Evolutionary conservation across 1,140 invertebrate genomes (phyloP), one percentile per base, ranked within the genome.

Genomic region (Drosophila arawakana): DNA sequence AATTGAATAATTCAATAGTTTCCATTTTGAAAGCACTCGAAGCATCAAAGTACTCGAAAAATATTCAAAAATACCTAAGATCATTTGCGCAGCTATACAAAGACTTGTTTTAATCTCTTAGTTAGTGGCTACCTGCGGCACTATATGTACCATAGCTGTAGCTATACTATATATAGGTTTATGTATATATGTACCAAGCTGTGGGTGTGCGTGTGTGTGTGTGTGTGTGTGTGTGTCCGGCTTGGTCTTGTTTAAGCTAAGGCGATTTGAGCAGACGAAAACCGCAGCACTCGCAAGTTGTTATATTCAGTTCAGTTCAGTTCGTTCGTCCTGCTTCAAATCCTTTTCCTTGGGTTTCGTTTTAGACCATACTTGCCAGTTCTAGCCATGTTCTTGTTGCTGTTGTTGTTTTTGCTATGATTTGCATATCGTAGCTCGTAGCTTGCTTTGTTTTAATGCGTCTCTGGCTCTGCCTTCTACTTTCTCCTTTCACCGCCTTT

Each of bases 371-470:
- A 61, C 47, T 54, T 25, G 30, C 30, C 44, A 47, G 49, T 46
- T 49, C 21, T 44, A 18, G 75, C 46, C 59, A 61, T 58, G 49
- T 68, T 68, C 65, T 30, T 57, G 41, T 60, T 60, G 30, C 44
- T 21, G 58, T 35, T 37, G 49, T 47, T 60, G 71, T 37, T 69
- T 73, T 83, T 89, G 80, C 84, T 89, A 89, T 89, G 80, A 89
- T 88, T 89, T 88, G 83, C 83, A 88, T 88, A 89, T 88, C 86
- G 73, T 68, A 81, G 82, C 58, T 86, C 67, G 76, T 66, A 88
- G 84, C 77, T 88, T 73, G 74, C 84, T 88, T 88, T 88, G 82
- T 86, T 86, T 86, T 86, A 86, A 86, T 86, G 80, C 76, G 80
- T 78, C 84, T 78, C 25, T 30, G 25, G 2, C 25, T 21, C 18